Conservation (phyloP, 2,797 vertebrate species). For the Linurgus olivaceus region DNA sequence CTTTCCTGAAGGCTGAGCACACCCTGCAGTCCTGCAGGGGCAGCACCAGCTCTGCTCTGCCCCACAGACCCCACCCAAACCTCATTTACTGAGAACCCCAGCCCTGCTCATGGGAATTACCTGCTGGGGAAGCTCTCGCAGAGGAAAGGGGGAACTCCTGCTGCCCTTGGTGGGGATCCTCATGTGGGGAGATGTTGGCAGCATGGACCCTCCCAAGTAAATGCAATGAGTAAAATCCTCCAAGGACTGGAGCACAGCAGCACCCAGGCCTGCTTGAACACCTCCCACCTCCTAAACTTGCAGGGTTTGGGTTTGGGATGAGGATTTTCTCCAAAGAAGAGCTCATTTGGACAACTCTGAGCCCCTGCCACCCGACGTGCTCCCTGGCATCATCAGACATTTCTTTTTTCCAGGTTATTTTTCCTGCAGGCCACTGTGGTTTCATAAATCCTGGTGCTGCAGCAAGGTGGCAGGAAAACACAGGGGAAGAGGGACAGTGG, state of each 20-base stretch:
- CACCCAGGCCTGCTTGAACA: background rate
- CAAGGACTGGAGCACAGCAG: background rate
- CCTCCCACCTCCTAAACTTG: background rate
- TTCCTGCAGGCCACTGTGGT: background rate
- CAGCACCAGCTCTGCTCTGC: background rate
- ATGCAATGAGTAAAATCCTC: background rate
- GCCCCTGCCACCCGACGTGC: accelerated
- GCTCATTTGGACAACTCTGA: background rate
- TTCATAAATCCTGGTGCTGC: background rate
- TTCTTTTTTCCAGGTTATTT: background rate
- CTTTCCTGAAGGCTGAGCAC: background rate
- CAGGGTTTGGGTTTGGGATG: background rate
- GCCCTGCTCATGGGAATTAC: background rate
- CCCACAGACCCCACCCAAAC: background rate
- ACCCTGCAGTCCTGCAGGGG: background rate
- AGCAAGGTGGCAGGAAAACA: conserved; percentile 25
- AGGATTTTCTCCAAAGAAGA: background rate
- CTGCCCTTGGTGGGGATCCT: background rate
- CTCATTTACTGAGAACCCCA: background rate
- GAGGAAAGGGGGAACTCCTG: background rate
- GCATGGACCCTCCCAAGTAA: accelerated
- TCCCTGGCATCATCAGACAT: background rate
- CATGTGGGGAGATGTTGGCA: accelerated
- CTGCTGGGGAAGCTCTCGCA: background rate
- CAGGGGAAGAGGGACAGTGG: accelerated